Evolutionary conservation across 2,797 vertebrate genomes (phyloP).

Genomic region (Schizothorax lantsangensis): DNA sequence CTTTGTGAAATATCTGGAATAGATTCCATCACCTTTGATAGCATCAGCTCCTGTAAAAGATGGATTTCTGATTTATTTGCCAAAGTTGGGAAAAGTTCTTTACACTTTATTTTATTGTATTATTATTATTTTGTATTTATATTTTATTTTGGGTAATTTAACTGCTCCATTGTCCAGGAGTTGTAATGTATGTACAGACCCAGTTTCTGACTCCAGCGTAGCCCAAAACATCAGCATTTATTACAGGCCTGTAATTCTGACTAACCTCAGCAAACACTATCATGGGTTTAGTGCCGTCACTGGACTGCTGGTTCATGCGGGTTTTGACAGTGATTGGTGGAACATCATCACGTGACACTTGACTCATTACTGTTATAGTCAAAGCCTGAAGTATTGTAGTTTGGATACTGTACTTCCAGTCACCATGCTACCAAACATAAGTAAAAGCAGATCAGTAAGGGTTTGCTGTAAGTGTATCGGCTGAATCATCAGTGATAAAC

Average conservation of each 20-base stretch:
- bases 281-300: conserved; percentile 65
- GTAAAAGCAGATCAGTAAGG: not conserved
- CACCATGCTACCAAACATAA: conserved; percentile 66
- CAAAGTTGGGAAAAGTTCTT: not conserved
- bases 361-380: conserved; percentile 73
- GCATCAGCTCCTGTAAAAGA: conserved; percentile 70
- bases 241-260: conserved; percentile 71
- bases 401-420: conserved; percentile 71
- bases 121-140: no score
- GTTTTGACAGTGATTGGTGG: conserved; percentile 71
- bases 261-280: conserved; percentile 74
- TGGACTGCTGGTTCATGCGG: conserved; percentile 62
- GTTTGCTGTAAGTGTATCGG: not conserved
- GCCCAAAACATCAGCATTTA: conserved; percentile 72
- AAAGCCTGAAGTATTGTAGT: conserved; percentile 69
- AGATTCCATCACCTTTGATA: conserved; percentile 73
- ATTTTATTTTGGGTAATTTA: conserved; percentile 49
- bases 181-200: conserved; percentile 55
- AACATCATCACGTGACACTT: conserved; percentile 61
- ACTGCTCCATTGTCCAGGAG: conserved; percentile 78
- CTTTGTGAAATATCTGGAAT: conserved; percentile 74
- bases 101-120: not conserved
- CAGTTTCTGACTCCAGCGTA: conserved; percentile 66
- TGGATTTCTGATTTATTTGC: not conserved
- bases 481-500: not conserved